A percentile compares a stretch with the other conserved stretches of the same genome.
Evolutionary conservation across 2,888 invertebrate genomes (phyloP).

Genomic region (Volucella zonaria): DNA sequence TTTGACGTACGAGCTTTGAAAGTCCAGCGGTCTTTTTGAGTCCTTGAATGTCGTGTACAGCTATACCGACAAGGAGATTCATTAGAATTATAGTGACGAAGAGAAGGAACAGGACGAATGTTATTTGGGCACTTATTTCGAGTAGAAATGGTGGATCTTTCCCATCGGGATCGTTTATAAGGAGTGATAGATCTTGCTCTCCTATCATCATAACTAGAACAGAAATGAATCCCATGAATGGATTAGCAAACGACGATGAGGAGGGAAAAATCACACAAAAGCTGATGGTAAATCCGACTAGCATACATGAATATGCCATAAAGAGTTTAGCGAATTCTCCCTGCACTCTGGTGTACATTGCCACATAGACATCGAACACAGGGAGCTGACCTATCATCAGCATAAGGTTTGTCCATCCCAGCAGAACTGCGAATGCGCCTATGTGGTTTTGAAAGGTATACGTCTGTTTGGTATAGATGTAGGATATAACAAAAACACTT

Average conservation of each 20-base stretch:
- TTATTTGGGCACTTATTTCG: constrained; percentile 91
- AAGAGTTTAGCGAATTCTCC: constrained; percentile 94
- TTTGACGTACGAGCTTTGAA: constrained; percentile 92
- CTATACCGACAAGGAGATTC: constrained; percentile 93
- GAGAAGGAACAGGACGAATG: constrained; percentile 90
- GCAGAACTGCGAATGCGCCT: constrained; percentile 92
- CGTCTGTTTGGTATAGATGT: constrained; percentile 89
- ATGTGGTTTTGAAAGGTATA: constrained; percentile 94
- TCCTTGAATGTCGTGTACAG: constrained; percentile 94
- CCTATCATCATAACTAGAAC: constrained; percentile 95
- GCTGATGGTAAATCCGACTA: constrained; percentile 93
- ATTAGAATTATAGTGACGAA: constrained; percentile 93
- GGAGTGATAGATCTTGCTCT: constrained; percentile 89
- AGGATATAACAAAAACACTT: constrained; percentile 92
- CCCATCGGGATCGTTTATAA: constrained; percentile 89
- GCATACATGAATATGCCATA: constrained; percentile 91
- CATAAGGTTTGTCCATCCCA: constrained; percentile 95
- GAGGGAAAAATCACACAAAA: constrained; percentile 94
- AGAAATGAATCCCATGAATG: constrained; percentile 92
- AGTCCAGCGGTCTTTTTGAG: constrained; percentile 92
- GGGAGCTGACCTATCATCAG: constrained; percentile 94
- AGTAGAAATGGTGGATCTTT: constrained; percentile 89
- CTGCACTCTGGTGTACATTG: constrained; percentile 94
- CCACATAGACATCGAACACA: constrained; percentile 93
- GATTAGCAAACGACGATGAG: constrained; percentile 91